These are phyloP conservation scores for Stichodactyla mertensii DNA, from an alignment of 64 coral and sea anemone species.

Conservation along the genomic window DNA sequence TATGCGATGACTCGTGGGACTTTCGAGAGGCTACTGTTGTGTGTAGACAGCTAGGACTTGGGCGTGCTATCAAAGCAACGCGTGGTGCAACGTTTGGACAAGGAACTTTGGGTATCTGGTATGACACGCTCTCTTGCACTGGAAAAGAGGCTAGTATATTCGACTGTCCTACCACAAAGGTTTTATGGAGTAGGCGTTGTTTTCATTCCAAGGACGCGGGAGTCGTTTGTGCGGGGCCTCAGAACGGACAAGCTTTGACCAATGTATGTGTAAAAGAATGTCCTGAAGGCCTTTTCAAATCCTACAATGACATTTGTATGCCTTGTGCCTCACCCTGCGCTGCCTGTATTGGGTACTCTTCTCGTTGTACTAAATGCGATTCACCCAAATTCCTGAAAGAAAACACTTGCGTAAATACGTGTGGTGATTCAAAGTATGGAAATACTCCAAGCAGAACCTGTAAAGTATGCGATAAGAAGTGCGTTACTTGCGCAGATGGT, in stretches of 20 bases:
- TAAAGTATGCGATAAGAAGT: conserved; percentile 34
- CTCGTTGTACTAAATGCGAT: conserved; percentile 64
- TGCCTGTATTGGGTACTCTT: conserved; percentile 40
- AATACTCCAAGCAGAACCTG: conserved; percentile 39
- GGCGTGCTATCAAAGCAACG: conserved; percentile 43
- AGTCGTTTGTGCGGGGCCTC: conserved; percentile 60
- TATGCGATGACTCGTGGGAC: conserved; percentile 76
- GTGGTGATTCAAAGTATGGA: conserved; percentile 50
- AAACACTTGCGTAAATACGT: conserved; percentile 31
- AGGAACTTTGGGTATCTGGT: conserved; percentile 48
- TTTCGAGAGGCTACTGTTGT: conserved; percentile 66
- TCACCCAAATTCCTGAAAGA: conserved; percentile 61
- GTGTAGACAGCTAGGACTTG: conserved; percentile 67
- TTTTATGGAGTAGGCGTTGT: conserved; percentile 46
- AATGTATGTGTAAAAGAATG: conserved; percentile 47
- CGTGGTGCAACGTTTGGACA: conserved; percentile 47
- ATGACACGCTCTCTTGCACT: conserved; percentile 37
- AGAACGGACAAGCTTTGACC: conserved; percentile 7
- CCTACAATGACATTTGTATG: conserved; percentile 37
- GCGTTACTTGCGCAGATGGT: conserved; percentile 67
- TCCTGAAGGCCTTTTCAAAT: conserved; percentile 49
- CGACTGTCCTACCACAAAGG: conserved; percentile 32
- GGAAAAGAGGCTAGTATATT: conserved; percentile 47
- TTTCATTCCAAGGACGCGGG: conserved; percentile 81
- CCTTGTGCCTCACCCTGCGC: conserved; percentile 44